Base-by-base conservation (phyloP, 2,888 invertebrate genomes). In the Phyllotreta striolata region DNA sequence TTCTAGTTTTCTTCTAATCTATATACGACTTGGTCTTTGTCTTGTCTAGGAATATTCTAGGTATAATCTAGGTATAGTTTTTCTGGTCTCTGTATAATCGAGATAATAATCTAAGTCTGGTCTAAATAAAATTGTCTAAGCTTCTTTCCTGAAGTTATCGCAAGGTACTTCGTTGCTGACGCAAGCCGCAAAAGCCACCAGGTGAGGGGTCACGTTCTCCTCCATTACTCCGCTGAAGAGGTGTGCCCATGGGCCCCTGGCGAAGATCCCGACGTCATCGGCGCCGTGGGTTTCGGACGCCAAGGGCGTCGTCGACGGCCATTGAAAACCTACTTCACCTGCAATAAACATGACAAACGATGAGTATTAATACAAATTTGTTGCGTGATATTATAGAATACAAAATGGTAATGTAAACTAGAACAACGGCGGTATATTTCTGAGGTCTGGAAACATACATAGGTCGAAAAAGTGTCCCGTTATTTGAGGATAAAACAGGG, bases 181-280 rank as follows among this genome's bases (percentile, higher is more conserved):
- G 69, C 91, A 91, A 0, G 90, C 82, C 0, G 91, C 91, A 72
- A 85, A 93, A 0, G 86, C 89, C 76, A 91, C 87, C 7, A 91
- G 87, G 74, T 93, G 91, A 0, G 93, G 91, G 47, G 95, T 88
- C 73, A 85, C 88, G 78, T 87, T 89, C 80, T 95, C 91, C 74
- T 95, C 92, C 72, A 90, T 89, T 60, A 88, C 88, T 0, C 93
- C 92, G 0, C 88, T 87, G 76, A 95, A 91, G 0, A 95, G 83
- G 76, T 94, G 93, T 0, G 92, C 83, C 90, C 91, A 90, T 1
- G 92, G 93, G 14, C 89, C 94, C 8, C 80, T 82, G 0, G 93
- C 92, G 79, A 87, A 92, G 0, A 93, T 88, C 0, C 88, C 87
- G 0, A 93, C 92, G 78, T 93, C 93, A 67, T 93, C 93, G 0